Conservation (phyloP, 2,113 vertebrate genomes). For the Hipposideros armiger region DNA sequence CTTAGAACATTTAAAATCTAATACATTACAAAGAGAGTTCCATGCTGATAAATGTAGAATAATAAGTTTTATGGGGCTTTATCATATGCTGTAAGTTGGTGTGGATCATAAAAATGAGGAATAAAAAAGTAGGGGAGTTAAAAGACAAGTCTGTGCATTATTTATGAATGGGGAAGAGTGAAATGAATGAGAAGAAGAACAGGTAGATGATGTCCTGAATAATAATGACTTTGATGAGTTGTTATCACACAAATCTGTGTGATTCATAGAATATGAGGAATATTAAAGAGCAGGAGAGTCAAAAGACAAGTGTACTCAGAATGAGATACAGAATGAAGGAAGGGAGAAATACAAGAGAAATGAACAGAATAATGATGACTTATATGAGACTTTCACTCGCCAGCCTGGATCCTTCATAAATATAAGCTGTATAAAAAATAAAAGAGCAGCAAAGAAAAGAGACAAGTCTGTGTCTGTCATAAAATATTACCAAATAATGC, state of each 20-base stretch:
- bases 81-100: conserved; percentile 80
- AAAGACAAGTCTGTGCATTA: conserved; percentile 85
- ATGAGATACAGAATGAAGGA: conserved; percentile 79
- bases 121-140: conserved; percentile 78
- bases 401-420: conserved; percentile 73
- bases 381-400: conserved; percentile 64
- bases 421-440: conserved; percentile 71
- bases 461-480: conserved; percentile 63
- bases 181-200: conserved; percentile 83
- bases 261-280: conserved; percentile 84
- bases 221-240: conserved; percentile 87
- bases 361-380: conserved; percentile 72
- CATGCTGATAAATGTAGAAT: conserved; percentile 82
- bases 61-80: conserved; percentile 82
- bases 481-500: conserved; percentile 76
- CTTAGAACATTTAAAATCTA: conserved; percentile 80
- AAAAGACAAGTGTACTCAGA: conserved; percentile 80
- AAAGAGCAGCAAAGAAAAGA: conserved; percentile 75
- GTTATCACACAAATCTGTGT: conserved; percentile 82
- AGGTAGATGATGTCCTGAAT: conserved; percentile 82
- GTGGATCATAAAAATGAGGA: conserved; percentile 84
- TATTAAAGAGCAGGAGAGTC: conserved; percentile 77
- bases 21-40: conserved; percentile 80
- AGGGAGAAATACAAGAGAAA: conserved; percentile 67
- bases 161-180: conserved; percentile 86